Base-by-base conservation (phyloP, 2,888 invertebrate genomes). In the Lasioglossum marginatum region DNA sequence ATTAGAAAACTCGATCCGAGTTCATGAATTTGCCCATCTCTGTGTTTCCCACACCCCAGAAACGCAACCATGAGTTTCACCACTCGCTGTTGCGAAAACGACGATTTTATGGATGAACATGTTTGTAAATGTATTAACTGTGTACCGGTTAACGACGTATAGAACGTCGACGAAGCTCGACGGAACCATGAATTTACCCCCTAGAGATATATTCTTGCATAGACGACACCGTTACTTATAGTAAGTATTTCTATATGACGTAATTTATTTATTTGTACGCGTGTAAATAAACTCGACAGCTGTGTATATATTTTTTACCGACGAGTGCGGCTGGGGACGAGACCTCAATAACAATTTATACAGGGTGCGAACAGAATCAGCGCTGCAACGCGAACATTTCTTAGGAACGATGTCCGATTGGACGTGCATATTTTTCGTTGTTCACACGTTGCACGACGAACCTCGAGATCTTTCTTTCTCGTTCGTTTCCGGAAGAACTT, bases 191-290 rank as follows among this genome's bases (percentile, higher is more conserved):
- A 57, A 43, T 27, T 80, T 40, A 0, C 37, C 45, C 34, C 27
- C 43, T 52, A 45, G 76, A 73, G 37, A n/a, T 77, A 52, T 31
- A 66, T 31, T 68, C 57, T 72, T 57, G 82, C 60, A 75, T 48
- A 79, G 48, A 78, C 31, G 19, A 79, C 34, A 34, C 43, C 70
- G 43, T 73, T 73, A 48, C 57, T 70, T 52, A 52, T 71, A 60
- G 63, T 19, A 37, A 8, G 27, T 68, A 52, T 68, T 73, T 77
- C n/a, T 52, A 52, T 37, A 48, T 16, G 27, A 78, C n/a, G 23
- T 23, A 40, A 79, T 76, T 79, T 76, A 85, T 72, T 76, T 83
- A 83, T 83, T 84, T 40, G 34, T 74, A 68, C 70, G 63, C 78
- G 60, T 85, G 79, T 83, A 85, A 79, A 79, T 83, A 79, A 68